Evolutionary conservation across 53 echinoderm and acorn worm genomes (phyloP).

Genomic region (Holothuria scabra): DNA sequence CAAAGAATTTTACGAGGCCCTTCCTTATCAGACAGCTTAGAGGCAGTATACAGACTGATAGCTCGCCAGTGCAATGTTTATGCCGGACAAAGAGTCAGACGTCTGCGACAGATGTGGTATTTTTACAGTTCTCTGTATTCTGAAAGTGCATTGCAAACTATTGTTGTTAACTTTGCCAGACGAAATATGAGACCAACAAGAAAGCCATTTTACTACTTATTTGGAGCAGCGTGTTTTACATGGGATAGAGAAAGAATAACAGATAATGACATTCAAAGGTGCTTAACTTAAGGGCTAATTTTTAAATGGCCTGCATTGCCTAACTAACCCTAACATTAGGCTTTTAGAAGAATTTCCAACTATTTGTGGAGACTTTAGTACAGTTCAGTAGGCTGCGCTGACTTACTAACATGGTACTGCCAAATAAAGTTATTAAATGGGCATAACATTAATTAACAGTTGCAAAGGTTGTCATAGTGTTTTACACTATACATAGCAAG

Average conservation of each 20-base stretch:
- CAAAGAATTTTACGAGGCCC: constrained; percentile 45
- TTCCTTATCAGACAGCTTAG: constrained; percentile 57
- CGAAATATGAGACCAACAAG: constrained; percentile 64
- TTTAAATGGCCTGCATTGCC: too few species aligned
- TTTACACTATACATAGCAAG: too few species aligned
- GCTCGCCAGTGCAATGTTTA: constrained; percentile 80
- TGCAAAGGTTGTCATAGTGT: too few species aligned
- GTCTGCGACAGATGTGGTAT: constrained; percentile 73
- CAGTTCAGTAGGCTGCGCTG: too few species aligned
- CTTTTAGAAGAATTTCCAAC: too few species aligned
- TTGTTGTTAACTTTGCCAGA: constrained; percentile 77
- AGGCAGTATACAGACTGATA: constrained; percentile 62
- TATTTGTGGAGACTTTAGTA: too few species aligned
- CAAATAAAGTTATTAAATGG: too few species aligned
- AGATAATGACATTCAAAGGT: constrained; percentile 35
- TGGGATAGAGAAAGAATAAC: constrained; percentile 68
- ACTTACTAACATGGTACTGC: too few species aligned
- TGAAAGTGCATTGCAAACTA: constrained; percentile 73
- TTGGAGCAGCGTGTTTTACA: constrained; percentile 86
- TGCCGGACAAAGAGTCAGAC: constrained; percentile 78
- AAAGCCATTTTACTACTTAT: constrained; percentile 79
- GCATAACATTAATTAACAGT: too few species aligned
- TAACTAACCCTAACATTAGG: too few species aligned
- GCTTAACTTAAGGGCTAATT: too few species aligned
- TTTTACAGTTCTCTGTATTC: constrained; percentile 79